Percentiles rank a stretch among this genome's conserved stretches.
Conservation (phyloP, 2,888 invertebrate species). For the Julus scandinavius region DNA sequence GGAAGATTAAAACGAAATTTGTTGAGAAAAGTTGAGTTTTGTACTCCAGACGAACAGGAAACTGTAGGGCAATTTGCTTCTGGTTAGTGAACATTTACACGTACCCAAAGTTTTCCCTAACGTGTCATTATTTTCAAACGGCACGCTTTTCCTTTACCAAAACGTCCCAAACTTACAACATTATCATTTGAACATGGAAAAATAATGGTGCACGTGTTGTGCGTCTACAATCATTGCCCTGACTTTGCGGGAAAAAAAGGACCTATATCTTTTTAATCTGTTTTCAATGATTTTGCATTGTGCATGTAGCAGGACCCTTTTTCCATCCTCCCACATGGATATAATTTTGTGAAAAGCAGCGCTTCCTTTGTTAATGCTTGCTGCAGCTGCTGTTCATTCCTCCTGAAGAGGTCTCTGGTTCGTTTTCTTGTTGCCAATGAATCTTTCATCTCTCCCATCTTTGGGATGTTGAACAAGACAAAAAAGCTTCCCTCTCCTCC, state of each 20-base stretch:
- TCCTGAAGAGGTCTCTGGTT: constrained; percentile 7
- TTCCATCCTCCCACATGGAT: background rate
- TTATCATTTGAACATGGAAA: background rate
- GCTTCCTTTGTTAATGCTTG: constrained; percentile 40
- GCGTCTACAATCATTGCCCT: background rate
- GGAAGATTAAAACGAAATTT: background rate
- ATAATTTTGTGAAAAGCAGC: constrained; percentile 5
- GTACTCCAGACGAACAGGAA: background rate
- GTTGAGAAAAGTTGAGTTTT: background rate
- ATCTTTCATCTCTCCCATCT: constrained; percentile 46
- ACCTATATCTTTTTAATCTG: constrained; percentile 4
- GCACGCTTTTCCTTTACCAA: background rate
- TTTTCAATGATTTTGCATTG: constrained; percentile 36
- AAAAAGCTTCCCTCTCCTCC: constrained; percentile 30
- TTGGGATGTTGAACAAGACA: constrained; percentile 38
- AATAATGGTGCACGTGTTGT: constrained; percentile 9
- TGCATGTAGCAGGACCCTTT: background rate
- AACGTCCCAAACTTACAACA: background rate
- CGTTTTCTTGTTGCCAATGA: constrained; percentile 44
- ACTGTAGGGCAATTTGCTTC: background rate
- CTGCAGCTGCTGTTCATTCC: constrained; percentile 22
- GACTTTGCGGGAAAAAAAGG: background rate
- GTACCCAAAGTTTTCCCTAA: background rate
- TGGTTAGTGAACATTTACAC: background rate
- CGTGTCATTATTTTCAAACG: background rate